These are phyloP conservation scores for Drosophila insularis DNA, from an alignment of 1,140 invertebrate species.

Conservation along the genomic window DNA sequence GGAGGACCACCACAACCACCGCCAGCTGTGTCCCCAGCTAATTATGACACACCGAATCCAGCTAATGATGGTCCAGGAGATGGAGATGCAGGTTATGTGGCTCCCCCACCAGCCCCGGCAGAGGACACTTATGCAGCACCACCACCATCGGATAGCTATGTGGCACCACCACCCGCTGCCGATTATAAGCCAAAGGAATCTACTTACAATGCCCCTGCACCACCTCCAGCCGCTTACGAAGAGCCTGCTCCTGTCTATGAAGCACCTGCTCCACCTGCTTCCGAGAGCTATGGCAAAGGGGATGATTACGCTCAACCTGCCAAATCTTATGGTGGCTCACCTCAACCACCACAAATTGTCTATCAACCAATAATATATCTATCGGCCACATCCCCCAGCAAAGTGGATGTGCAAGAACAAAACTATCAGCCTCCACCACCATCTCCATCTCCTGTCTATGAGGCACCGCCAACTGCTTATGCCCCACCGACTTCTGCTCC, in stretches of 20 bases:
- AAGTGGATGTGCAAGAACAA: conserved; percentile 13
- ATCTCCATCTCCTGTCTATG: conserved; percentile 22
- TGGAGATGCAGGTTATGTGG: conserved; percentile 59
- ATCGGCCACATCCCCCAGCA: conserved; percentile 24
- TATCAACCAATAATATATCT: conserved; percentile 73
- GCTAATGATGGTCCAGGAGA: conserved; percentile 58
- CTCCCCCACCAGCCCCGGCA: conserved; percentile 19
- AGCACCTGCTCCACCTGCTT: background rate
- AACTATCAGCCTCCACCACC: conserved; percentile 23
- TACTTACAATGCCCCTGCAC: background rate
- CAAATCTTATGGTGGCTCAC: conserved; percentile 32
- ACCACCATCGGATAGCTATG: conserved; percentile 15
- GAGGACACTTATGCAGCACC: conserved; percentile 19
- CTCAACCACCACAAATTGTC: conserved; percentile 57
- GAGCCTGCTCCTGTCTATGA: conserved; percentile 29
- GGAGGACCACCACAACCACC: conserved; percentile 18
- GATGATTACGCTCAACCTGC: conserved; percentile 22
- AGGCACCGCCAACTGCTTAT: conserved; percentile 13
- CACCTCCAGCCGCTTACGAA: background rate
- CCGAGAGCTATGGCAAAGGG: conserved; percentile 37
- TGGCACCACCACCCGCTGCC: conserved; percentile 14
- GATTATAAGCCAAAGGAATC: conserved; percentile 9
- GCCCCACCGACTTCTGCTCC: conserved; percentile 20
- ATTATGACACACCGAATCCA: conserved; percentile 46
- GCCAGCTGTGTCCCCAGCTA: conserved; percentile 5